Conservation (phyloP, 2,113 vertebrate species). For the Alligator sinensis region DNA sequence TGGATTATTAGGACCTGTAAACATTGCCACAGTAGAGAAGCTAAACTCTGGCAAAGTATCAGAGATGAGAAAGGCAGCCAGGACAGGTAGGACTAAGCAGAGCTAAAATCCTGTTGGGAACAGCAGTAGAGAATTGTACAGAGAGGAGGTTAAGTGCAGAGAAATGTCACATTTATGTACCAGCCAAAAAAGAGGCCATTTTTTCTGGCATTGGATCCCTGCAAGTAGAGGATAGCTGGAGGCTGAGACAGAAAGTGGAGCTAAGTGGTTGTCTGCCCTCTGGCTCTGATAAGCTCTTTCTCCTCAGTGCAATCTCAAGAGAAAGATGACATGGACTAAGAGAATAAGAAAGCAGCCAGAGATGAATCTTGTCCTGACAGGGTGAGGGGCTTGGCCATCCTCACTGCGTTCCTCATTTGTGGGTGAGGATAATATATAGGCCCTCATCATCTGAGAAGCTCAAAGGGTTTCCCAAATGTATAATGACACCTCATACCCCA, state of each 20-base stretch:
- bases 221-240: background rate
- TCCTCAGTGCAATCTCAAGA: background rate
- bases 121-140: background rate
- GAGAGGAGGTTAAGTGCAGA: background rate
- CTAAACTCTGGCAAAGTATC: background rate
- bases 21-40: background rate
- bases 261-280: conserved; percentile 6
- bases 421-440: too few species aligned
- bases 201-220: background rate
- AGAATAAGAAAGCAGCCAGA: background rate
- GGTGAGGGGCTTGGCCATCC: background rate
- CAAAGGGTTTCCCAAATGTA: fast-evolving
- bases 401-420: background rate
- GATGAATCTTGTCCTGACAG: background rate
- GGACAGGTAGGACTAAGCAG: background rate
- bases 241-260: conserved; percentile 16
- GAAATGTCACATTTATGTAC: background rate
- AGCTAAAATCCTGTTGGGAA: background rate
- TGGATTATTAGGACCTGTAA: background rate
- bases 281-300: background rate
- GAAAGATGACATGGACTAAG: background rate
- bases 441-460: background rate
- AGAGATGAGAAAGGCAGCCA: background rate
- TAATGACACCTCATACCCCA: background rate
- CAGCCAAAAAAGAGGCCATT: background rate